A percentile compares a stretch with the other conserved stretches of the same genome.
Evolutionary conservation across 2,113 vertebrate genomes (phyloP).

Genomic region (Ochotona princeps): DNA sequence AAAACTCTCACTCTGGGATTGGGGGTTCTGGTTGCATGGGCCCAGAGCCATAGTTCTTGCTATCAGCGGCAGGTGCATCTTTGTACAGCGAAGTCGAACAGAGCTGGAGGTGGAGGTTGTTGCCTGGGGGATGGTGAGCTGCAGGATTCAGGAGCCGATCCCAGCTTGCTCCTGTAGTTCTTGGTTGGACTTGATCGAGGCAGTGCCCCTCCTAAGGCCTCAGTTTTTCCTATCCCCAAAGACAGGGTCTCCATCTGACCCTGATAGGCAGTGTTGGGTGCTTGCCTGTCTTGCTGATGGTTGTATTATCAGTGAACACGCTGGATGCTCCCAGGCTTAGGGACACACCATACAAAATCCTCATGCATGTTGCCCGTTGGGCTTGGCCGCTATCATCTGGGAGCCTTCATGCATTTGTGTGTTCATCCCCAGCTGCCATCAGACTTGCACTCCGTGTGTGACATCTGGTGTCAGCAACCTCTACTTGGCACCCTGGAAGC

Average conservation of each 20-base stretch:
- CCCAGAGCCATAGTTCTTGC: neutral
- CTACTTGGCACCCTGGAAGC: neutral
- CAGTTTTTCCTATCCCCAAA: neutral
- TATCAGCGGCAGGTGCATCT: neutral
- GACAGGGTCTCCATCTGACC: neutral
- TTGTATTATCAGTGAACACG: fast-evolving
- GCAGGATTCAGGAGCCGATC: neutral
- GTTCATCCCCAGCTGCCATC: neutral
- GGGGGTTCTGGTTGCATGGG: neutral
- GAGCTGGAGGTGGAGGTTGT: neutral
- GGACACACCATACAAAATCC: neutral
- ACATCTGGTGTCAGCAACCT: neutral
- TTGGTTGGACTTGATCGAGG: neutral
- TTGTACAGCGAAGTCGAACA: neutral
- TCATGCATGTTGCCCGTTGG: fast-evolving
- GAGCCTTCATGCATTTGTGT: neutral
- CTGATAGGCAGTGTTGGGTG: neutral
- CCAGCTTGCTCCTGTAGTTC: neutral
- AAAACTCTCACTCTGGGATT: neutral
- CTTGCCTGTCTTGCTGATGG: neutral
- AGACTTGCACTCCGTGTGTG: neutral
- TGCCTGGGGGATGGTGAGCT: neutral
- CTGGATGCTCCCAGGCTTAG: neutral
- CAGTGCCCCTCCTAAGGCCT: neutral
- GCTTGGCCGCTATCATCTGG: neutral